These are phyloP conservation scores for Chauna torquata DNA, from an alignment of 2,113 vertebrate genomes.

Conservation along the genomic window DNA sequence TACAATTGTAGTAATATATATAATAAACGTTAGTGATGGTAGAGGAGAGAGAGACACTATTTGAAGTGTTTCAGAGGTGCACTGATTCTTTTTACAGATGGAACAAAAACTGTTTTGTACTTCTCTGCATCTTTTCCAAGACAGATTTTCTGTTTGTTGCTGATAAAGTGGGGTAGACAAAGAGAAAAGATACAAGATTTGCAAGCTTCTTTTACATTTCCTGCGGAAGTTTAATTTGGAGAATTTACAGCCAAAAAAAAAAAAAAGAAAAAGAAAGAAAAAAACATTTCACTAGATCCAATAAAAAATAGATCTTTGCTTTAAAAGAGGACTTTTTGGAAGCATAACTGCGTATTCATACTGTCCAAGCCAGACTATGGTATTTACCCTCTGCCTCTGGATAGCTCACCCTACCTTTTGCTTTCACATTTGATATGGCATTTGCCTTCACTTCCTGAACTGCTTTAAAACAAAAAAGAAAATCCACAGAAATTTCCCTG, in stretches of 20 bases:
- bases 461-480: neutral
- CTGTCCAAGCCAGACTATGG: neutral
- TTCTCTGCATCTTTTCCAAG: slow-evolving; percentile 1
- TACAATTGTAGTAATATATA: neutral
- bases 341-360: neutral
- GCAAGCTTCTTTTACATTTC: neutral
- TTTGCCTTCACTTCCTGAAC: neutral
- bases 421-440: neutral
- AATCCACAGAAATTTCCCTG: neutral
- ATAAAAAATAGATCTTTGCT: neutral
- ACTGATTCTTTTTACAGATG: neutral
- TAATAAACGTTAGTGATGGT: neutral
- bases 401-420: neutral
- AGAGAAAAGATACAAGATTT: neutral
- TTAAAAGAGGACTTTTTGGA: neutral
- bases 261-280: neutral
- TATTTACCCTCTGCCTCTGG: neutral
- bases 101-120: neutral
- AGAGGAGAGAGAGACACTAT: neutral
- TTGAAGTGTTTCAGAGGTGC: neutral
- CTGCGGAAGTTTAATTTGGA: neutral
- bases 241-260: neutral
- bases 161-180: neutral
- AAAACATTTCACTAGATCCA: neutral
- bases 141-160: neutral